phyloP scores from a whole-genome alignment of 1,140 invertebrate genomes.

The Lamellibrachia luymesi region DNA sequence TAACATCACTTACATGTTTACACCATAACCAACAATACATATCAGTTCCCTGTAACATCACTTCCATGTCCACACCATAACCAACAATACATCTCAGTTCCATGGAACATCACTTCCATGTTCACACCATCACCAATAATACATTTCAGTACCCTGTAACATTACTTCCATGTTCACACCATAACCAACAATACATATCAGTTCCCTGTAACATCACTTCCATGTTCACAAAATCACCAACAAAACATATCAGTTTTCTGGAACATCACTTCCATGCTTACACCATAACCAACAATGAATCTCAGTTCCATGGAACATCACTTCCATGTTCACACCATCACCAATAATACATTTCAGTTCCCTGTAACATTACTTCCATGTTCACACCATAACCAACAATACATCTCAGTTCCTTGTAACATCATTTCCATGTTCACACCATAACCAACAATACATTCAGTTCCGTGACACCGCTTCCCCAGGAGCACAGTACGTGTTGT shows the following conservation, averaged over 20 bases:
- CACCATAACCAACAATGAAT: too few species aligned
- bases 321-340: too few species aligned
- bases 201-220: constrained; percentile 1
- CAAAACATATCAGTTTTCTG: background rate
- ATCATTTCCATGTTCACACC: background rate
- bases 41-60: constrained; percentile 21
- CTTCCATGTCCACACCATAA: constrained; percentile 20
- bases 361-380: constrained; percentile 20
- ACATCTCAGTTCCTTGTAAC: constrained; percentile 6
- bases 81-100: constrained; percentile 7
- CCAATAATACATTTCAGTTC: background rate
- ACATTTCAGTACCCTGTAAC: constrained; percentile 19
- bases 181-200: background rate
- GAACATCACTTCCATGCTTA: too few species aligned
- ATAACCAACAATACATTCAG: background rate
- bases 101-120: background rate
- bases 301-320: background rate
- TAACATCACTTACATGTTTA: too few species aligned
- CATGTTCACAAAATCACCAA: background rate
- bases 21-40: too few species aligned
- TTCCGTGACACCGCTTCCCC: too few species aligned
- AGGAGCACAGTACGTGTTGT: too few species aligned
- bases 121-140: background rate
- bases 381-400: constrained; percentile 3
- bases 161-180: constrained; percentile 21